phyloP scores from a whole-genome alignment of 64 coral and sea anemone genomes.

The Dendrophyllia cribrosa region DNA sequence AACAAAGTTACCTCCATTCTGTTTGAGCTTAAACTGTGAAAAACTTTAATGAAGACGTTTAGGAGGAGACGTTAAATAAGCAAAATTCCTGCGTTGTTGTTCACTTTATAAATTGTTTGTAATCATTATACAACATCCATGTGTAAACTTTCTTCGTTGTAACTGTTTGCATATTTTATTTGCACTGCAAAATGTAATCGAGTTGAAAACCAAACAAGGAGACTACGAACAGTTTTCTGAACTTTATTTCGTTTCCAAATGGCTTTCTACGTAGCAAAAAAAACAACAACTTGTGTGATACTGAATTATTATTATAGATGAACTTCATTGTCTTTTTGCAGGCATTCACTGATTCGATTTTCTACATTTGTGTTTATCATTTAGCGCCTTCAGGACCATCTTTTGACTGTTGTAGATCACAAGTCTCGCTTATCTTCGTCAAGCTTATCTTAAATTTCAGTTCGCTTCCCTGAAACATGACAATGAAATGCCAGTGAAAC shows the following conservation, averaged over 20 bases:
- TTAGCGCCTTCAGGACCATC: conserved; percentile 95
- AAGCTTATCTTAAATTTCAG: background rate
- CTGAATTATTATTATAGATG: no score
- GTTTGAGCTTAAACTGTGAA: background rate
- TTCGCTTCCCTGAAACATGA: background rate
- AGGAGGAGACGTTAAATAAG: background rate
- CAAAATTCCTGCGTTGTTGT: conserved; percentile 39
- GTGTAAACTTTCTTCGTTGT: no score
- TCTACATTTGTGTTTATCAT: conserved; percentile 4
- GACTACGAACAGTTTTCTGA: no score
- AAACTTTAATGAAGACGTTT: background rate
- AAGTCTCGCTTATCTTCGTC: conserved; percentile 77
- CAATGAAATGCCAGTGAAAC: background rate
- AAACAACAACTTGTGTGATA: no score
- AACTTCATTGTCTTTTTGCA: background rate
- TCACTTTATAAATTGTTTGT: background rate
- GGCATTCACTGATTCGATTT: background rate
- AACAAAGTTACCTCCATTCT: background rate
- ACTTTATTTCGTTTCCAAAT: no score
- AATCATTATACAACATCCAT: no score
- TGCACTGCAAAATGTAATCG: background rate
- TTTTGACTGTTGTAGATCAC: conserved; percentile 94
- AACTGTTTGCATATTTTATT: no score
- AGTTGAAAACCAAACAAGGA: background rate
- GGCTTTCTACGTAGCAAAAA: no score